Conservation (phyloP, 1,140 invertebrate species). For the Hylaeus volcanicus region DNA sequence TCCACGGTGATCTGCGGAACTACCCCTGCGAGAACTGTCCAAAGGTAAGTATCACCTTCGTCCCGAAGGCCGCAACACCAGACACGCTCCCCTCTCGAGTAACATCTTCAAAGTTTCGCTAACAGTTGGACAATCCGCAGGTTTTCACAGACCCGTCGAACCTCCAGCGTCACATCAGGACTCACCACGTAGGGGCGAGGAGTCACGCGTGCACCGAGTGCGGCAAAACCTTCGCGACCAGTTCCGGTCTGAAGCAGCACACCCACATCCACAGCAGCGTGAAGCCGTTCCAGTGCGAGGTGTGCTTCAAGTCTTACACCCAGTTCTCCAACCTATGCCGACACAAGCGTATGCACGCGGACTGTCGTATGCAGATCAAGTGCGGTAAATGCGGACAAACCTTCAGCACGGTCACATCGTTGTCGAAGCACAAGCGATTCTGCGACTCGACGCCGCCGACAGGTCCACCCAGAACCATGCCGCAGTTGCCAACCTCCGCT, state of each 20-base stretch:
- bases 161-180: conserved; percentile 96
- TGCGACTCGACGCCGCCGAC: conserved; percentile 86
- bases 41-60: conserved; percentile 83
- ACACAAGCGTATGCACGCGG: conserved; percentile 98
- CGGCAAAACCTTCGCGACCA: conserved; percentile 98
- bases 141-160: conserved; percentile 97
- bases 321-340: conserved; percentile 99
- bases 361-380: conserved; percentile 93
- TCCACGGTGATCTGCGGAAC: conserved; percentile 88
- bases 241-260: conserved; percentile 98
- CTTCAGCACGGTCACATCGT: conserved; percentile 92
- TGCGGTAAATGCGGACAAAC: conserved; percentile 95
- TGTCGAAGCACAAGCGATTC: conserved; percentile 92
- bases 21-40: conserved; percentile 97
- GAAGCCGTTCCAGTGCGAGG: conserved; percentile 98
- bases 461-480: conserved; percentile 77
- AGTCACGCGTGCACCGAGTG: conserved; percentile 98
- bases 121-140: conserved; percentile 81
- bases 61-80: not conserved
- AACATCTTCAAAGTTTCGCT: conserved; percentile 72
- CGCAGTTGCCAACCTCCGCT: conserved; percentile 78
- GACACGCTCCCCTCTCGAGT: conserved; percentile 47
- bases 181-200: conserved; percentile 94
- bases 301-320: conserved; percentile 96
- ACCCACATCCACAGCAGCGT: conserved; percentile 99